Base-by-base conservation (phyloP, 2,113 vertebrate genomes). In the pig (Sus scrofa) region DNA sequence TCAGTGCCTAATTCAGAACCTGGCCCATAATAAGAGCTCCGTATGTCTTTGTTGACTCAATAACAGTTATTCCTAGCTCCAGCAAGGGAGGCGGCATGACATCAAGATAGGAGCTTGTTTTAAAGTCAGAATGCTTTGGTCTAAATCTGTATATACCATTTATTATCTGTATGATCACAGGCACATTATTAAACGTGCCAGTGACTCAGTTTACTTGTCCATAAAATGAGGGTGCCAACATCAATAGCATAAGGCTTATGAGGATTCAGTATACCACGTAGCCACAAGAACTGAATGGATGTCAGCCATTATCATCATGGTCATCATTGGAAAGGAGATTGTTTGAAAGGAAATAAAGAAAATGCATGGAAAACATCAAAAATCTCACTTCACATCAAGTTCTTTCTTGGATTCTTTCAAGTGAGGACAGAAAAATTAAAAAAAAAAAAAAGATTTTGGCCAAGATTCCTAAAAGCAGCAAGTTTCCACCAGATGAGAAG, bases 381-480 rank as follows among this genome's bases (percentile, higher is more conserved):
- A 60, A n/a, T 95, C 70, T 95, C 75, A 95, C 34, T 71, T 97
- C 54, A 73, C 37, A 87, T 81, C 83, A 93, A 88, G 63, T 85
- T 68, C 22, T 97, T 56, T 89, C 78, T 65, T 95, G 52, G 7
- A 88, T 87, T 85, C 71, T 91, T 86, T 75, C 20, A 86, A 90
- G 37, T 70, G 37, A 89, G 39, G 7, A 52, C 30, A 44, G 8
- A 44, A 44, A 44, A 13, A n/a, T n/a, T n/a, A 83, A n/a, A 87
- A 89, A 89, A 83, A 20, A n/a, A 50, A 68, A 60, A 39, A 54
- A 12, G 22, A 24, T 11, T 70, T 78, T 75, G 91, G 68, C 58
- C 89, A 70, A 91, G 52, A 92, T 90, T 95, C 52, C 81, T 87
- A 11, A 10, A 67, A 71, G 62, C 56, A 56, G 58, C 56, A 63